Conservation (phyloP, 2,113 vertebrate genomes). For the Actenoides hombroni region DNA sequence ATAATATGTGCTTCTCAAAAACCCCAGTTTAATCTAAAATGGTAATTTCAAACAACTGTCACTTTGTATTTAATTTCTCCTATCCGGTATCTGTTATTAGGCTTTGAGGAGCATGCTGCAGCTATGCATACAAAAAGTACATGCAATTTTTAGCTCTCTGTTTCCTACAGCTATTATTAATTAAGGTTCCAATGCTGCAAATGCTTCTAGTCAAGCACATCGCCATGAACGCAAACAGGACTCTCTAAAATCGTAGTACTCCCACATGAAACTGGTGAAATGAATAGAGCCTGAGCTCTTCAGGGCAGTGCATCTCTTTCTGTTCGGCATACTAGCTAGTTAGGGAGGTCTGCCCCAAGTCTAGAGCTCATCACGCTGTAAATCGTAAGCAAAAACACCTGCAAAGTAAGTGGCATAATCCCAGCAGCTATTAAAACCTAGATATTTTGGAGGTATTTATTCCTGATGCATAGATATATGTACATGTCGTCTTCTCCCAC, state of each 20-base stretch:
- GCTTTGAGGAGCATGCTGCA: neutral
- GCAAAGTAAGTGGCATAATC: slow-evolving; percentile 40
- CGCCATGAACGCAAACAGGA: neutral
- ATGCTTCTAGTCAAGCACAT: neutral
- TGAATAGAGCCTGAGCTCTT: neutral
- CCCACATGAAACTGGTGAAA: neutral
- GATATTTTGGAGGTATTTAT: neutral
- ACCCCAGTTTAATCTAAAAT: neutral
- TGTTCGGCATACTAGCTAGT: neutral
- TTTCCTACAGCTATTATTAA: neutral
- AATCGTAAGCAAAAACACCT: slow-evolving; percentile 45
- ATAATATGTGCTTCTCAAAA: neutral
- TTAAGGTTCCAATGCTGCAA: neutral
- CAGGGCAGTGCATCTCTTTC: neutral
- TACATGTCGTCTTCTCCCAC: neutral
- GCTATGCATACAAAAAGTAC: no score
- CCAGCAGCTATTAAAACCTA: slow-evolving; percentile 16
- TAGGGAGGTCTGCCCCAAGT: slow-evolving; percentile 1
- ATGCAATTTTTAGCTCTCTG: neutral
- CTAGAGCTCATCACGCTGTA: slow-evolving; percentile 34
- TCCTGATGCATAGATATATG: neutral
- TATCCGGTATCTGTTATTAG: neutral
- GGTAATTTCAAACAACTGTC: neutral
- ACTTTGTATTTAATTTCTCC: neutral
- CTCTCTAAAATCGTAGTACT: neutral